A percentile compares a stretch with the other conserved stretches of the same genome.
Conservation (phyloP, 2,113 vertebrate species). For the Syngnathus typhle region DNA sequence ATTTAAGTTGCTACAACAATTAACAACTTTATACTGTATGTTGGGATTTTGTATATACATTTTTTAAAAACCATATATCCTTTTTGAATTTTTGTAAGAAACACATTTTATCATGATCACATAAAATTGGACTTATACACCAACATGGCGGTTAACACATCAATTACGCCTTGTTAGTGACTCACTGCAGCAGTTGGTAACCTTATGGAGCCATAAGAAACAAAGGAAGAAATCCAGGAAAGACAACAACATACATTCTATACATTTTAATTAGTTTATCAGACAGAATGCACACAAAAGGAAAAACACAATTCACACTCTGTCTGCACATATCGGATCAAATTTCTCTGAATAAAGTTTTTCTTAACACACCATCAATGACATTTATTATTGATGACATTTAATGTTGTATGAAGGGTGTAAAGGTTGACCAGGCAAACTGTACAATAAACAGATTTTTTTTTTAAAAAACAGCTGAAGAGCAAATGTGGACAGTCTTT, state of each 20-base stretch:
- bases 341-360: conserved; percentile 34
- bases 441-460: conserved; percentile 33
- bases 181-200: background rate
- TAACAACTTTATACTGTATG: too few species aligned
- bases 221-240: background rate
- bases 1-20: too few species aligned
- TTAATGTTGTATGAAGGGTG: conserved; percentile 26
- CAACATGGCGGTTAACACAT: background rate
- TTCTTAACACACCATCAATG: conserved; percentile 40
- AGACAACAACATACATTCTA: conserved; percentile 11
- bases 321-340: conserved; percentile 37
- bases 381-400: conserved; percentile 36
- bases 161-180: background rate
- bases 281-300: conserved; percentile 61
- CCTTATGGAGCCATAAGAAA: background rate
- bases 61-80: background rate
- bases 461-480: conserved; percentile 10
- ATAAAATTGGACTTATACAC: background rate
- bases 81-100: background rate
- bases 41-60: background rate
- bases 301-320: conserved; percentile 44
- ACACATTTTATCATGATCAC: background rate
- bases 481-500: conserved; percentile 24
- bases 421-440: conserved; percentile 28
- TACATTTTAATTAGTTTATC: conserved; percentile 61